phyloP scores from a whole-genome alignment of 2,113 vertebrate species.

The Mystacornis crossleyi region DNA sequence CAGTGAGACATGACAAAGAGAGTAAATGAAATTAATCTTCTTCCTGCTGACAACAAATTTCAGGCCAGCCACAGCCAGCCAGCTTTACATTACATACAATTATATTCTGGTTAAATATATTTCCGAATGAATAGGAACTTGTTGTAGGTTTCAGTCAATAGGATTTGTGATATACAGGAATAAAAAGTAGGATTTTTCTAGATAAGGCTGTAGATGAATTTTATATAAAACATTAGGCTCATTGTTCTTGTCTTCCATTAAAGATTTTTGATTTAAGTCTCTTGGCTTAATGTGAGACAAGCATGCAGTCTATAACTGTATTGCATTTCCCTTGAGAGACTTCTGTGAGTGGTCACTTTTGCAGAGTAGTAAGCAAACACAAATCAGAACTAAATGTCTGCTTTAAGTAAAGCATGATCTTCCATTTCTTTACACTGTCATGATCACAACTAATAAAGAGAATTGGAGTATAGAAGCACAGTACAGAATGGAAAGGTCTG shows the following conservation, averaged over 20 bases:
- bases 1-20: constrained; percentile 72
- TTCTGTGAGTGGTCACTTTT: constrained; percentile 1
- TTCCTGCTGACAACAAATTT: constrained; percentile 71
- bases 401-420: background rate
- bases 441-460: background rate
- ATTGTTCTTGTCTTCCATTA: background rate
- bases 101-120: constrained; percentile 23
- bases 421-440: background rate
- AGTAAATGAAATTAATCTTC: constrained; percentile 76
- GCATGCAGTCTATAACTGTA: background rate
- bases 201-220: background rate
- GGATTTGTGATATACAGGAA: background rate
- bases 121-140: constrained; percentile 29
- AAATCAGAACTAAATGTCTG: background rate
- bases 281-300: background rate
- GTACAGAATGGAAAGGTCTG: background rate
- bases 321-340: background rate
- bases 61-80: constrained; percentile 3
- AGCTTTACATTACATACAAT: constrained; percentile 18
- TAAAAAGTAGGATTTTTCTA: background rate
- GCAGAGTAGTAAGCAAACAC: background rate
- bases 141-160: background rate
- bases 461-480: background rate
- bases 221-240: background rate
- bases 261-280: background rate